Base-by-base conservation (phyloP, 2,888 invertebrate genomes). In the Callimorpha dominula region DNA sequence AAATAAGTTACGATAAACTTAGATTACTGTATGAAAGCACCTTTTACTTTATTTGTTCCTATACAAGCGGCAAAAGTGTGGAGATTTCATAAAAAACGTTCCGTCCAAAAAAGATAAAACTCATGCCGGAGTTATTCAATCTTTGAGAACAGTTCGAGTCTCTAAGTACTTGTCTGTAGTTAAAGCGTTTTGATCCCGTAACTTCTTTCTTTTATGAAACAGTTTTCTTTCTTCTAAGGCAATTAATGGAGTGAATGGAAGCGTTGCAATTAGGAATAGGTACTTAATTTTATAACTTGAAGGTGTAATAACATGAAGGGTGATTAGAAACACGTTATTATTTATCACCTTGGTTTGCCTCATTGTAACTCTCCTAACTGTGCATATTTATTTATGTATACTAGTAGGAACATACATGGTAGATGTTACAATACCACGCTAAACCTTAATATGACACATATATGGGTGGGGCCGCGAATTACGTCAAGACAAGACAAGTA, bases 71-170 rank as follows among this genome's bases (percentile, higher is more conserved):
- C 68, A 73, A 75, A 83, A 79, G 71, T 70, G 73, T 78, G 71
- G 75, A 69, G 67, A 73, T 79, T 75, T 60, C 75, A 78, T 76
- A 78, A 83, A 70, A 82, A 81, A 74, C 70, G 71, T 74, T 79
- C 20, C 50, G 54, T 66, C 73, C 65, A 76, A 82, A 84, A 79
- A 77, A 77, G 75, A 80, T 78, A 78, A 82, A 84, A 84, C 74
- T 77, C 66, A 68, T 57, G 70, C 54, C 63, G 68, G 82, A 82
- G 80, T 84, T 82, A 81, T 82, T 82, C 82, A 80, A 82, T 82
- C 78, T 82, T 76, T 82, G 69, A 78, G 80, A 82, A 77, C 72
- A 67, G 73, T 71, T 81, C 75, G 65, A 78, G 74, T 76, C 71
- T 76, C 54, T 80, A 80, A 74, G 73, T 74, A 76, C 68, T 70